Evolutionary conservation across 2,888 invertebrate species (phyloP).

Genomic region (Isotomurus palustris): DNA sequence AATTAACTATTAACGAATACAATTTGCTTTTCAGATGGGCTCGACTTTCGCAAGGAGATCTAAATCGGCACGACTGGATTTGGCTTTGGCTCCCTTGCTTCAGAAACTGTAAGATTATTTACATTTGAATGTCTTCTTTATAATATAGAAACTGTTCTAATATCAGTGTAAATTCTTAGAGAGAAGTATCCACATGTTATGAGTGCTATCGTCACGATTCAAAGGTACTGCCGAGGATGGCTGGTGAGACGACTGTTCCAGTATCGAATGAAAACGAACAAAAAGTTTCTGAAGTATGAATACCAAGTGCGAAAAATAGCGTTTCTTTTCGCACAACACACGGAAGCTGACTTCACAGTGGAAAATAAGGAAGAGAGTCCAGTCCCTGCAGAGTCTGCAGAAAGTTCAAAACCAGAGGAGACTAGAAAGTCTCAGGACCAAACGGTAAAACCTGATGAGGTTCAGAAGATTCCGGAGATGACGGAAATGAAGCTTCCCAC

Average conservation of each 20-base stretch:
- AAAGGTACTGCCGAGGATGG: conserved; percentile 32
- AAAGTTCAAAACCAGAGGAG: not conserved
- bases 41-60: too few relatives aligned
- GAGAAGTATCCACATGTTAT: not conserved
- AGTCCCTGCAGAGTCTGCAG: not conserved
- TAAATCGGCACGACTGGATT: too few relatives aligned
- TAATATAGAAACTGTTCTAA: not conserved
- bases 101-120: not conserved
- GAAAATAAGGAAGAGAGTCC: too few relatives aligned
- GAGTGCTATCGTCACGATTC: conserved; percentile 18
- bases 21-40: too few relatives aligned
- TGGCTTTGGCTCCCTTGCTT: too few relatives aligned
- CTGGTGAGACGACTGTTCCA: conserved; percentile 26
- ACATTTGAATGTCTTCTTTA: not conserved
- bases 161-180: too few relatives aligned
- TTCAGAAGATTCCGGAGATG: conserved; percentile 2
- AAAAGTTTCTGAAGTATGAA: conserved; percentile 19
- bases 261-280: conserved; percentile 9
- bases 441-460: not conserved
- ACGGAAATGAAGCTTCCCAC: conserved; percentile 2
- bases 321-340: conserved; percentile 17
- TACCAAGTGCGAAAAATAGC: conserved; percentile 27
- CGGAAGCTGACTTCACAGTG: conserved; percentile 14
- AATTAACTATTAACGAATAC: too few relatives aligned
- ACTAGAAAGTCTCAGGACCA: not conserved